Percentiles rank a stretch among this genome's conserved stretches.
phyloP scores from a whole-genome alignment of 2,888 invertebrate species.

The Sphinx pinastri region DNA sequence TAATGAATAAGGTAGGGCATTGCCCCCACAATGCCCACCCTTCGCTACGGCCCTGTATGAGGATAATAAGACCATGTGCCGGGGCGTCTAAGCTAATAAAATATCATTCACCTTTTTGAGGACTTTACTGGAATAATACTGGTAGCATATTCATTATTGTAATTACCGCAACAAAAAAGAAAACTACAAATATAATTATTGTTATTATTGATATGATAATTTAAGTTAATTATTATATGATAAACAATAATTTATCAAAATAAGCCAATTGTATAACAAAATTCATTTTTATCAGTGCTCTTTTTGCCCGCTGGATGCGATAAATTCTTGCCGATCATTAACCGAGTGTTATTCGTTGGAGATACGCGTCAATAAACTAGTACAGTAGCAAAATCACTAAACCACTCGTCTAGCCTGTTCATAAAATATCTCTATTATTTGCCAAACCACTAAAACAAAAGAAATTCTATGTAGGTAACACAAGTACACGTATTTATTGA shows the following conservation, averaged over 20 bases:
- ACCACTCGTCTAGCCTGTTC: neutral
- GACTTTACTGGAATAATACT: neutral
- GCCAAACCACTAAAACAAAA: too few relatives aligned
- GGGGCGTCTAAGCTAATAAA: neutral
- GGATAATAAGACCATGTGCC: neutral
- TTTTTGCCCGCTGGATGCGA: conserved; percentile 12
- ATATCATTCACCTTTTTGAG: neutral
- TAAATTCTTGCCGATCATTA: neutral
- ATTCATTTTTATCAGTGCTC: neutral
- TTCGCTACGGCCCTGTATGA: too few relatives aligned
- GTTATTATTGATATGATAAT: too few relatives aligned
- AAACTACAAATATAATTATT: too few relatives aligned
- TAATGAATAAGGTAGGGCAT: too few relatives aligned
- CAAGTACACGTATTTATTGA: too few relatives aligned
- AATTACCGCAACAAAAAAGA: too few relatives aligned
- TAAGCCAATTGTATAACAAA: neutral
- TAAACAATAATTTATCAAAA: neutral
- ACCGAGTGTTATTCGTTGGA: neutral
- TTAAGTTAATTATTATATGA: too few relatives aligned
- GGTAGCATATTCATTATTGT: too few relatives aligned
- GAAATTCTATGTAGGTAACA: too few relatives aligned
- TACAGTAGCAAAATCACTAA: neutral
- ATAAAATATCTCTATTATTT: too few relatives aligned
- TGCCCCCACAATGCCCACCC: too few relatives aligned
- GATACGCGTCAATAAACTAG: neutral